Percentiles rank a stretch among this genome's conserved stretches.
phyloP scores from a whole-genome alignment of 2,888 invertebrate genomes.

The Abrostola tripartita region DNA sequence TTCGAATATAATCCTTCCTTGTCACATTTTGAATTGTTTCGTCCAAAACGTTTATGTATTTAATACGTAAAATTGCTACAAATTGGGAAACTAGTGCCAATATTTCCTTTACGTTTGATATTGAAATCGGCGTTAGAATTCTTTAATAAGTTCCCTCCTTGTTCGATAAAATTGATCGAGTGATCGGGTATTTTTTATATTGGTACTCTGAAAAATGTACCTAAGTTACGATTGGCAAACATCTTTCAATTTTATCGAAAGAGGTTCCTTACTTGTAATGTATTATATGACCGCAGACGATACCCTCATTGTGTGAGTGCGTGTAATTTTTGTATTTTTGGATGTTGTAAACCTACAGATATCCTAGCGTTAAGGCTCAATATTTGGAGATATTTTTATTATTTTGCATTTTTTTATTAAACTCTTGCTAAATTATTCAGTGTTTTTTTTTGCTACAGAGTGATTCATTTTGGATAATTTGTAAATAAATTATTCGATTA shows the following conservation, averaged over 20 bases:
- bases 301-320: conserved; percentile 74
- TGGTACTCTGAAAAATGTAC: conserved; percentile 13
- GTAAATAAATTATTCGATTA: too few relatives aligned
- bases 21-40: conserved; percentile 53
- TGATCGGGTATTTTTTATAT: conserved; percentile 7
- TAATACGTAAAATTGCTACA: conserved; percentile 61
- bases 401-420: conserved; percentile 89
- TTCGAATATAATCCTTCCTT: conserved; percentile 54
- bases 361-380: conserved; percentile 85
- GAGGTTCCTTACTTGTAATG: conserved; percentile 37
- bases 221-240: conserved; percentile 16
- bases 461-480: background rate
- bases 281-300: conserved; percentile 51
- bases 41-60: conserved; percentile 51
- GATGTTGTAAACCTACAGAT: conserved; percentile 80
- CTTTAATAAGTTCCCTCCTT: conserved; percentile 42
- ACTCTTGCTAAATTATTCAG: conserved; percentile 84
- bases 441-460: conserved; percentile 60
- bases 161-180: conserved; percentile 44
- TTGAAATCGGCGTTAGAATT: conserved; percentile 48
- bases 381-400: conserved; percentile 88
- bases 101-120: conserved; percentile 49
- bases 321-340: conserved; percentile 83
- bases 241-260: conserved; percentile 45
- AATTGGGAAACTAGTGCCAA: conserved; percentile 72